These are phyloP conservation scores for Danio albolineatus DNA, from an alignment of 2,797 vertebrate genomes.

Conservation along the genomic window DNA sequence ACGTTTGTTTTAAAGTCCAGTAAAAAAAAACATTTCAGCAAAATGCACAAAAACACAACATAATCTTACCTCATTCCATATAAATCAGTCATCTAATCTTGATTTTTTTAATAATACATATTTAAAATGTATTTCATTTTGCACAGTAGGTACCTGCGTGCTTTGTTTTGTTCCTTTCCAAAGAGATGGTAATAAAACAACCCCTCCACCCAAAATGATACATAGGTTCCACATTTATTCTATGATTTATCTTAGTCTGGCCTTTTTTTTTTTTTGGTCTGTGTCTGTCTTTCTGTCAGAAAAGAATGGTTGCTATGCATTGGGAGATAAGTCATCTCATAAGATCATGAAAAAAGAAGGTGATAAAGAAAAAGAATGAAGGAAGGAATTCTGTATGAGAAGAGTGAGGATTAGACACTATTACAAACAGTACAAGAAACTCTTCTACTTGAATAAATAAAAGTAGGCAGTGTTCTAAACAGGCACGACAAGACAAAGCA, in stretches of 20 bases:
- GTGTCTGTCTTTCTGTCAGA: constrained; percentile 55
- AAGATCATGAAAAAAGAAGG: constrained; percentile 47
- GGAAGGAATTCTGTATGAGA: constrained; percentile 45
- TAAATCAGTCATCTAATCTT: constrained; percentile 67
- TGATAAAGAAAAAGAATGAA: constrained; percentile 20
- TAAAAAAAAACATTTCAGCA: neutral
- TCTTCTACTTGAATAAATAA: constrained; percentile 64
- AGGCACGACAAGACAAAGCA: constrained; percentile 2
- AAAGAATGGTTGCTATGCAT: constrained; percentile 54
- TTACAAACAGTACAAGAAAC: constrained; percentile 46
- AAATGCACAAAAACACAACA: neutral
- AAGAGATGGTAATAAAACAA: constrained; percentile 50
- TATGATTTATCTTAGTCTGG: constrained; percentile 49
- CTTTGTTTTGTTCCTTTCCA: constrained; percentile 39
- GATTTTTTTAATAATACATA: constrained; percentile 34
- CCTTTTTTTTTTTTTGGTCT: constrained; percentile 36
- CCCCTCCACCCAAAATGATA: constrained; percentile 50
- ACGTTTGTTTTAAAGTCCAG: neutral
- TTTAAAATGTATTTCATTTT: constrained; percentile 52
- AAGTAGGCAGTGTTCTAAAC: constrained; percentile 41
- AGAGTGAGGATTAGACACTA: constrained; percentile 57
- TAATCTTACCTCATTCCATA: constrained; percentile 6
- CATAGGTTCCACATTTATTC: constrained; percentile 57
- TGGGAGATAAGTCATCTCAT: constrained; percentile 60
- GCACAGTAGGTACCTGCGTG: constrained; percentile 8